phyloP scores from a whole-genome alignment of 2,113 vertebrate species.

The Athene cunicularia region DNA sequence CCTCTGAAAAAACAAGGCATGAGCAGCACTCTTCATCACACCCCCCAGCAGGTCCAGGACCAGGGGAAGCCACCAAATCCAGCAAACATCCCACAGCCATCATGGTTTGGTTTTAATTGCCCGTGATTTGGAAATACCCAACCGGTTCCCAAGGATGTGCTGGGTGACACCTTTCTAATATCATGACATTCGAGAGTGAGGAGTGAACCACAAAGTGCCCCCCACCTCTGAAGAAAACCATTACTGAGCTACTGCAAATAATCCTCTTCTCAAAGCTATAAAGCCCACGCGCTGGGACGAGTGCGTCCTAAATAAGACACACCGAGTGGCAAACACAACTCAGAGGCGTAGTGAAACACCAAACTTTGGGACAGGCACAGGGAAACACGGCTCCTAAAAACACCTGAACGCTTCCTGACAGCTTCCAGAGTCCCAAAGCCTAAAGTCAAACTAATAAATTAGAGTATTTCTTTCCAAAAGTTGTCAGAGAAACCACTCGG shows the following conservation, averaged over 20 bases:
- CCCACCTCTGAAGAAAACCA: background rate
- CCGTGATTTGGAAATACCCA: background rate
- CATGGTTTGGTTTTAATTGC: rapidly evolving
- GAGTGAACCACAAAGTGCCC: background rate
- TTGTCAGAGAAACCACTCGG: rapidly evolving
- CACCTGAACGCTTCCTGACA: rapidly evolving
- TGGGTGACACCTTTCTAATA: background rate
- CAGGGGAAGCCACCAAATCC: rapidly evolving
- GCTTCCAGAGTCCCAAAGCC: background rate
- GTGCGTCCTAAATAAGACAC: rapidly evolving
- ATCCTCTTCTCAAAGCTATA: background rate
- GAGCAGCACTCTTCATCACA: rapidly evolving
- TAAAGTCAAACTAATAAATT: rapidly evolving
- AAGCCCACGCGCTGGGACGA: rapidly evolving
- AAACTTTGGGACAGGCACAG: rapidly evolving
- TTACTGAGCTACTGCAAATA: background rate
- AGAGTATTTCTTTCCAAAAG: rapidly evolving
- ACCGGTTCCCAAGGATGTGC: rapidly evolving
- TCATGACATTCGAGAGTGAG: rapidly evolving
- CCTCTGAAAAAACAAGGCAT: background rate
- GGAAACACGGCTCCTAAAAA: background rate
- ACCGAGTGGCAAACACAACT: rapidly evolving
- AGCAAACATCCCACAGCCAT: rapidly evolving
- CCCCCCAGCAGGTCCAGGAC: rapidly evolving
- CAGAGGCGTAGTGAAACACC: rapidly evolving